These are phyloP conservation scores for Ganaspis sp. DNA, from an alignment of 1,140 invertebrate genomes.

Conservation along the genomic window DNA sequence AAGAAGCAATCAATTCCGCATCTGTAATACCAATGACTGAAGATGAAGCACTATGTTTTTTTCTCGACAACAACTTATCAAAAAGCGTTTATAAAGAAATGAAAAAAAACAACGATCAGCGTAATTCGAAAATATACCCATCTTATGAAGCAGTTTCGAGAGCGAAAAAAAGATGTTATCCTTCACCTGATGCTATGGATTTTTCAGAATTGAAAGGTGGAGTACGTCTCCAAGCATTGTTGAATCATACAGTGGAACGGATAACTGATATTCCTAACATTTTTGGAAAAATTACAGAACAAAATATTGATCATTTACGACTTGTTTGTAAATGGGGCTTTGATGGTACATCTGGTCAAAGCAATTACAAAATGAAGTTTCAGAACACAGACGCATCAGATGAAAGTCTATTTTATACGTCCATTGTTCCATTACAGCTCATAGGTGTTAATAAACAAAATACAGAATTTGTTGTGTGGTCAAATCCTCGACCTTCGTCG, in stretches of 20 bases:
- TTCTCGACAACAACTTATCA: too few species aligned
- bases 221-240: conserved; percentile 33
- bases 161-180: conserved; percentile 39
- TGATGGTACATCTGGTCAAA: conserved; percentile 59
- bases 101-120: not conserved
- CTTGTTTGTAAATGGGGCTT: conserved; percentile 64
- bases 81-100: too few species aligned
- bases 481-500: conserved; percentile 65
- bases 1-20: not conserved
- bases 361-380: conserved; percentile 63
- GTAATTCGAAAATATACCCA: conserved; percentile 10
- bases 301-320: not conserved
- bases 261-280: not conserved
- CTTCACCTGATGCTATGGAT: not conserved
- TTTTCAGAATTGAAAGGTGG: conserved; percentile 41
- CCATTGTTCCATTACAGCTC: conserved; percentile 45
- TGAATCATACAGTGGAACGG: conserved; percentile 32
- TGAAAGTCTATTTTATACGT: conserved; percentile 42
- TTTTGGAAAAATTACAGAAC: not conserved
- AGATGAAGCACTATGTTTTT: conserved; percentile 30
- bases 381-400: conserved; percentile 38
- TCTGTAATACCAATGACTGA: not conserved
- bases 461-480: conserved; percentile 42
- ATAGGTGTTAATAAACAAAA: not conserved
- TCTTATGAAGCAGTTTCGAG: conserved; percentile 3